Percentiles rank a stretch among this genome's conserved stretches.
phyloP scores from a whole-genome alignment of 2,113 vertebrate species.

The Gnathonemus echidnorhynchus region DNA sequence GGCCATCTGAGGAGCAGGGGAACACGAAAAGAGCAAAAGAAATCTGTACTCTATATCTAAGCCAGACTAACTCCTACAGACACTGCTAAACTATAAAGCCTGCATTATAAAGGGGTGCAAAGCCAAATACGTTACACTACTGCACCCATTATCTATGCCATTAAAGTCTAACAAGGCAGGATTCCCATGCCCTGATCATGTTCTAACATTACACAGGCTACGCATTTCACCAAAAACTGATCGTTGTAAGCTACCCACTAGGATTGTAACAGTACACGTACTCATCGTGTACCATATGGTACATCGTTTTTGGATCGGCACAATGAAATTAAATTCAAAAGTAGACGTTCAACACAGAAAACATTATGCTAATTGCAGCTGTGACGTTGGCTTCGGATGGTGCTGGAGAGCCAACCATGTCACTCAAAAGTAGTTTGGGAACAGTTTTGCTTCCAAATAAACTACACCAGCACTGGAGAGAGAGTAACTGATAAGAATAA shows the following conservation, averaged over 20 bases:
- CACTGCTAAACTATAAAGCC: background rate
- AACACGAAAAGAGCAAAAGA: background rate
- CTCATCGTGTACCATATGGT: background rate
- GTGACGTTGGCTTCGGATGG: background rate
- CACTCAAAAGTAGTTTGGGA: background rate
- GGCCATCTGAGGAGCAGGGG: slow-evolving; percentile 51
- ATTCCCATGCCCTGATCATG: background rate
- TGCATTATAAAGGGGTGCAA: background rate
- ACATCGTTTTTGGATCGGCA: background rate
- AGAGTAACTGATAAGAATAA: background rate
- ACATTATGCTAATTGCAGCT: background rate
- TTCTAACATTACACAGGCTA: background rate
- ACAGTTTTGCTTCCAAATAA: background rate
- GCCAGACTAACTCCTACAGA: background rate
- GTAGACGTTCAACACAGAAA: background rate
- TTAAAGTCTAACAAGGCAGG: background rate
- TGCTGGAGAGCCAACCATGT: background rate
- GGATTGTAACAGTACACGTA: background rate
- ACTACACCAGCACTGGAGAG: background rate
- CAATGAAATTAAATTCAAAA: background rate
- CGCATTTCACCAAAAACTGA: background rate
- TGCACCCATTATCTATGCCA: background rate
- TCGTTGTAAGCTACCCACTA: background rate
- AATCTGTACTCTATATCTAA: slow-evolving; percentile 7
- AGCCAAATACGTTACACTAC: background rate